Evolutionary conservation across 35 echinoderm and acorn worm genomes (phyloP).

Genomic region (Chiridota heheva): DNA sequence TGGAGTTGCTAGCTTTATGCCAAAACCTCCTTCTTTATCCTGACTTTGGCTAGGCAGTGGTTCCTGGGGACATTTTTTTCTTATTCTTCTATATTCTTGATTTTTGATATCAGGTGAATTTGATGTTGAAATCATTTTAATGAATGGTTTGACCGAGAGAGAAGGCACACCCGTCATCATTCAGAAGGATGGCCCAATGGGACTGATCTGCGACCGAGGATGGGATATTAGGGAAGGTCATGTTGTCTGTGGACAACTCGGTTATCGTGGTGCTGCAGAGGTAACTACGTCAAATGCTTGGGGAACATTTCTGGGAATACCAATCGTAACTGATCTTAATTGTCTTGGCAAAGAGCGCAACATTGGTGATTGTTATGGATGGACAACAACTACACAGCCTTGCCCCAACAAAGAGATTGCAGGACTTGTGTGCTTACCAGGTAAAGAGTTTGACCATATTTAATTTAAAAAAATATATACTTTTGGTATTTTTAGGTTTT

Average conservation of each 20-base stretch:
- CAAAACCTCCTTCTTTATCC: too few relatives aligned
- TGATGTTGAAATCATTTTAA: too few relatives aligned
- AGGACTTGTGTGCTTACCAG: constrained; percentile 13
- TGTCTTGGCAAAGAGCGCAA: constrained; percentile 2
- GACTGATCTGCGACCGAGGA: background rate
- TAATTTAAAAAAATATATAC: too few relatives aligned
- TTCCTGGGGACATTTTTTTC: too few relatives aligned
- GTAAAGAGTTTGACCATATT: too few relatives aligned
- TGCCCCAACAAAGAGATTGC: constrained; percentile 11
- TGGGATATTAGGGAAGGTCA: background rate
- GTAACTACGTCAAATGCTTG: background rate
- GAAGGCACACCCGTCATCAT: background rate
- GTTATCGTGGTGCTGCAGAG: constrained; percentile 18
- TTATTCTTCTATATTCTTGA: too few relatives aligned
- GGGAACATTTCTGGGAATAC: background rate
- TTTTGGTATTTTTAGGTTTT: too few relatives aligned
- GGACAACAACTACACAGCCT: background rate
- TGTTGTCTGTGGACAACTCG: constrained; percentile 16
- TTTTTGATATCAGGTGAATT: too few relatives aligned
- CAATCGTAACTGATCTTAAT: background rate
- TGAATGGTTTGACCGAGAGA: background rate
- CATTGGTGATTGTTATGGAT: background rate
- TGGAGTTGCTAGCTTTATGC: too few relatives aligned
- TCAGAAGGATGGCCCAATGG: background rate
- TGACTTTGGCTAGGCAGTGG: too few relatives aligned